Evolutionary conservation across 2,797 vertebrate species (phyloP).

Genomic region (Garrulus glandarius): DNA sequence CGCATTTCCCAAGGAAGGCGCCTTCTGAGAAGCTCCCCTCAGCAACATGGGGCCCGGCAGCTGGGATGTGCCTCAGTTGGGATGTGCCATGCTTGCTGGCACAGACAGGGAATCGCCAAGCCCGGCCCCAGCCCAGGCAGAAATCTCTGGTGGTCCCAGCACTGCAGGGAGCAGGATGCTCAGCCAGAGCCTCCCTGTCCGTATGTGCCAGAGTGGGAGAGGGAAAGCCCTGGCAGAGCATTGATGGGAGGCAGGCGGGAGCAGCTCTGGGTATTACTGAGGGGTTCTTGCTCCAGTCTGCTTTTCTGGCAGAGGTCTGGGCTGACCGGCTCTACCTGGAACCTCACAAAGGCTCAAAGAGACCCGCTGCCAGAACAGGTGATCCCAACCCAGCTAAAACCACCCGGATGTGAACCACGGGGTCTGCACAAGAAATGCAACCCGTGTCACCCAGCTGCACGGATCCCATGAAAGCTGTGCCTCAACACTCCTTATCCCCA

Average conservation of each 20-base stretch:
- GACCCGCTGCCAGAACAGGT: accelerated
- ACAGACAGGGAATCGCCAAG: accelerated
- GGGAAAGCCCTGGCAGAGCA: accelerated
- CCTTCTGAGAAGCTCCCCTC: not conserved
- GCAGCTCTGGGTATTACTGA: not conserved
- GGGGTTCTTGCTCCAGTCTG: not conserved
- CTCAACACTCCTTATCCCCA: not conserved
- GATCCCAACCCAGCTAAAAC: not conserved
- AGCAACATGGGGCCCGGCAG: not conserved
- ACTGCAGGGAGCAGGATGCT: accelerated
- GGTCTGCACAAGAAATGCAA: not conserved
- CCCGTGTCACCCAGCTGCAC: accelerated
- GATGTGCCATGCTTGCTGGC: accelerated
- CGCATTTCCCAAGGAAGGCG: slow-evolving; percentile 1
- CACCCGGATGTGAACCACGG: accelerated
- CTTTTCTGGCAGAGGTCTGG: not conserved
- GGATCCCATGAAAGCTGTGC: not conserved
- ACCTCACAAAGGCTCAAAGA: accelerated
- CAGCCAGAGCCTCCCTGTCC: not conserved
- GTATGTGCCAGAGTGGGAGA: accelerated
- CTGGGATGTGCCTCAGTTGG: accelerated
- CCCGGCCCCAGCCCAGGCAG: not conserved
- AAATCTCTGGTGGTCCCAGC: not conserved
- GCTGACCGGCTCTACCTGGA: not conserved
- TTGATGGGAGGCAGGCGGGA: not conserved